Base-by-base conservation (phyloP, 2,113 vertebrate species). In the Sigmodon hispidus region DNA sequence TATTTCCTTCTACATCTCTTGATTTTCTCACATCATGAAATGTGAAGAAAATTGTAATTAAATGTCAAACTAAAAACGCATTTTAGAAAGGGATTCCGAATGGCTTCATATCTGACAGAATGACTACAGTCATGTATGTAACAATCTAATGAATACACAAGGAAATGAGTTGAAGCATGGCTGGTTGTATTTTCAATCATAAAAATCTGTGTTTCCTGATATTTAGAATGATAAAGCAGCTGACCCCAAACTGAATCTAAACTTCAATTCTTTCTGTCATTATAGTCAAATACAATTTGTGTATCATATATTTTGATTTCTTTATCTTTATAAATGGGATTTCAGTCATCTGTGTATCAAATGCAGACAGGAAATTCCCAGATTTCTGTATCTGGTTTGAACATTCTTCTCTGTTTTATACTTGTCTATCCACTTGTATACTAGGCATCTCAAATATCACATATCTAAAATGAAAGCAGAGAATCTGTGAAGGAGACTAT, bases 31-130 rank as follows among this genome's bases (percentile, higher is more conserved):
- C 72, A 57, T 92, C 31, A 59, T 45, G 52, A 89, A 57, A 91
- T 70, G 75, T 92, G 48, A 96, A 95, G 40, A 92, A 77, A 95
- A 85, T 15, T 57, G 24, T 87, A 87, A 86, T 93, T 96, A 94
- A n/a, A 67, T 84, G 50, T 96, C 91, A 91, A 85, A 89, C 67
- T 45, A 79, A 87, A 94, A 55, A 26, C 81, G 79, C 61, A 83
- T 83, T 91, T 95, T 87, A 50, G 88, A 63, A 77, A n/a, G 24
- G 9, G 34, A 91, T 93, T 94, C 26, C 85, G 31, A n/a, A 67
- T 94, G 40, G 57, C 40, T 13, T 94, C 5, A 10, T 87, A 52
- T 61, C 93, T 93, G 67, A 73, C 85, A 75, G 1, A 79, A 34
- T 80, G 21, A 92, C 21, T 69, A 7, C 57, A 59, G 65, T 22